Base-by-base conservation (phyloP, 2,113 vertebrate species). In the Psilopsiagon aymara region DNA sequence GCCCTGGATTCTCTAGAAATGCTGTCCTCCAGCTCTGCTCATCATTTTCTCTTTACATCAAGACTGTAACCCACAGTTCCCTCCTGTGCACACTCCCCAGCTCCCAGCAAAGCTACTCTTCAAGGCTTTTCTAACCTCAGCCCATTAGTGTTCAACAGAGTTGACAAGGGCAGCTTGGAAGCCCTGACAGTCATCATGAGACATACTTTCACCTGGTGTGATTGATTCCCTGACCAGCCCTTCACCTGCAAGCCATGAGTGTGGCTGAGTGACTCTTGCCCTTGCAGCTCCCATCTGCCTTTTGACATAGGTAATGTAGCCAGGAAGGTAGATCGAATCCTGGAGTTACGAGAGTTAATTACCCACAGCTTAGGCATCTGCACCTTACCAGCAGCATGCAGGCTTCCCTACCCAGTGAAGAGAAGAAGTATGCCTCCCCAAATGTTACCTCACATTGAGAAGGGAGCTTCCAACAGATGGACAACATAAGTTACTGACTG, bases 31-130 rank as follows among this genome's bases (percentile, higher is more conserved):
- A 70, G 52, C n/a, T 74, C 71, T 85, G 44, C 75, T 92, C 81
- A 63, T 82, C 76, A 52, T 92, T 82, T 87, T 33, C 78, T 91
- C 91, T 82, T 80, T 71, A 88, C 75, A 95, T 66, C 51, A 64
- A 49, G 59, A 37, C 59, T 86, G 43, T 33, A 91, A 87, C 51
- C 74, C 78, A 46, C 41, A 60, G 17, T 39, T 88, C 27, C 10
- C 52, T 73, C 66, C 69, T 10, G 14, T 31, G 13, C 2, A 0
- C 13, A 5, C 90, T 55, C 67, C 44, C 31, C 35, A 85, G 19
- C 47, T 92, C 71, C 59, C 88, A 53, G 75, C 37, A 70, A 59
- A 57, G 41, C 1, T 1, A 35, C 23, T 78, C 24, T 44, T 82
- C 5, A 0, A 77, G 71, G 46, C 35, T 94, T 77, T 41, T 74